Evolutionary conservation across 1,140 invertebrate genomes (phyloP).

Genomic region (Aphis gossypii): DNA sequence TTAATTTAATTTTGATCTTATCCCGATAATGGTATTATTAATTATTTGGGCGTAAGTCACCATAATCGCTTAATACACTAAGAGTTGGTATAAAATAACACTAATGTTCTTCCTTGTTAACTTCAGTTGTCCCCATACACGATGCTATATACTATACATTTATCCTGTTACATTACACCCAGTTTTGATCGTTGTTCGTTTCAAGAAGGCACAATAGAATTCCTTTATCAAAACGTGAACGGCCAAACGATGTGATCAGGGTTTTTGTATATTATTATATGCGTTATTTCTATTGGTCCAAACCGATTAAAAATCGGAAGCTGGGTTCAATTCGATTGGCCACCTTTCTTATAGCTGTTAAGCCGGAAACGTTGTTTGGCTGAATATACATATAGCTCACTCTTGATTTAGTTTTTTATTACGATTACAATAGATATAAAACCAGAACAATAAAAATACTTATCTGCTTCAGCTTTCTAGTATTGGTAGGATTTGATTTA

Average conservation of each 20-base stretch:
- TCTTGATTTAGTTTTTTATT: neutral
- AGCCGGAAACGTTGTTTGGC: neutral
- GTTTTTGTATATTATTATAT: neutral
- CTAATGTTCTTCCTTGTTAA: neutral
- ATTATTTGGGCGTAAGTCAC: neutral
- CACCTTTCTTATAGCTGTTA: neutral
- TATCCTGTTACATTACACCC: neutral
- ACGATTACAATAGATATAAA: slow-evolving; percentile 6
- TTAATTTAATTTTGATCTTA: neutral
- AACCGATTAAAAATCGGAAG: neutral
- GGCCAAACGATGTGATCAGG: neutral
- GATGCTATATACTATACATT: neutral
- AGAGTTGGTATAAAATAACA: neutral
- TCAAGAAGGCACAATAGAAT: neutral
- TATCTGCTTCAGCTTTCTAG: neutral
- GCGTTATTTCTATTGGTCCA: neutral
- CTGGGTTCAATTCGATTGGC: neutral
- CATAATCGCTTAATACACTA: neutral
- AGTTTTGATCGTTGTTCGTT: neutral
- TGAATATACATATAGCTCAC: neutral
- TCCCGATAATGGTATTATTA: neutral
- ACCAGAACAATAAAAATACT: neutral
- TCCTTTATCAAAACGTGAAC: neutral
- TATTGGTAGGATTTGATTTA: neutral
- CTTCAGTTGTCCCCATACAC: neutral